A percentile compares a stretch with the other conserved stretches of the same genome.
Conservation (phyloP, 2,888 invertebrate genomes). For the Tiliacea citrago region DNA sequence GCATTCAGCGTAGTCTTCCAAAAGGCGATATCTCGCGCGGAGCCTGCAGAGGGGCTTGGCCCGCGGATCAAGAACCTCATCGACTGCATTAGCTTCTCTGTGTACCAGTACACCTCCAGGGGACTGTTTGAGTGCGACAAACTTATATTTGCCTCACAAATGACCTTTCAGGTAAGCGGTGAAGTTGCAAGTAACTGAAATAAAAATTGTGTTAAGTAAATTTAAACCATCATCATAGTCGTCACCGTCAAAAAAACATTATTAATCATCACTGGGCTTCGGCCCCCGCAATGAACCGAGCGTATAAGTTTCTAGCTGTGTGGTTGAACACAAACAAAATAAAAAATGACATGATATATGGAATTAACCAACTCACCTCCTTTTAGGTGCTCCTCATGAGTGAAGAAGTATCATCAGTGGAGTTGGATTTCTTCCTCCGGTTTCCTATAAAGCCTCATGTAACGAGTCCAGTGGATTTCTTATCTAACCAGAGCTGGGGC, state of each 20-base stretch:
- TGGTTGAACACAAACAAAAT: no score
- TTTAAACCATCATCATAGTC: neutral
- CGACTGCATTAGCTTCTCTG: slow-evolving; percentile 98
- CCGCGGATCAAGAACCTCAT: slow-evolving; percentile 96
- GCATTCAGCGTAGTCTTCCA: slow-evolving; percentile 99
- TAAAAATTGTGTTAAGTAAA: neutral
- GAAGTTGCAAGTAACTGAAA: neutral
- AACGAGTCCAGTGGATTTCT: slow-evolving; percentile 98
- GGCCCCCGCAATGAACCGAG: neutral
- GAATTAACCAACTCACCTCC: neutral
- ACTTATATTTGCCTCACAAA: slow-evolving; percentile 98
- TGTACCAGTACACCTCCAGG: slow-evolving; percentile 98
- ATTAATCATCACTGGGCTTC: neutral
- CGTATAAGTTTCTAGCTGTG: neutral
- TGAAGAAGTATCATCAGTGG: slow-evolving; percentile 95
- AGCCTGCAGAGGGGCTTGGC: slow-evolving; percentile 94
- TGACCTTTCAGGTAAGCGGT: slow-evolving; percentile 96
- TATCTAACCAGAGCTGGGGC: slow-evolving; percentile 98
- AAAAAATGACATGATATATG: neutral
- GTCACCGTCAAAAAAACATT: neutral
- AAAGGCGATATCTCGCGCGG: slow-evolving; percentile 97
- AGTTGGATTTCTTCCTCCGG: slow-evolving; percentile 97
- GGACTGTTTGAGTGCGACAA: slow-evolving; percentile 99
- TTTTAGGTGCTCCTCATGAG: slow-evolving; percentile 95
- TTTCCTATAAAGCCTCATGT: slow-evolving; percentile 98